Base-by-base conservation (phyloP, 1,140 invertebrate species). In the Psix sp. region DNA sequence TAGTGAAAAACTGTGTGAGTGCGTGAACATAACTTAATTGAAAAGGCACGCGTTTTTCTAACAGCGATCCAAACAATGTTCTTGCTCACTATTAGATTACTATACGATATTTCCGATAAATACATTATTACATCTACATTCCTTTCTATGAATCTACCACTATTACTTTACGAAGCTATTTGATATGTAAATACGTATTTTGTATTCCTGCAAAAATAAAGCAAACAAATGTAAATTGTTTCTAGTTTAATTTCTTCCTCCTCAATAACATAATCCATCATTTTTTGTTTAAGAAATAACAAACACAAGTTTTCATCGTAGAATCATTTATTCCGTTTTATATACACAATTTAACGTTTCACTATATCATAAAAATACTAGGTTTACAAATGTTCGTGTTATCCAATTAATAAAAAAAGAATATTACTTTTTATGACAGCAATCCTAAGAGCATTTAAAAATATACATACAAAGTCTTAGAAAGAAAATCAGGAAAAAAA, bases 191-290 rank as follows among this genome's bases (percentile, higher is more conserved):
- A 74, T 74, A 74, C 71, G 57, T 74, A 74, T 74, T 74, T 74
- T 74, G 71, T 74, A 74, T 74, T 74, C 71, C 71, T 74, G 71
- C 71, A 74, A 68, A 74, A 74, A 74, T 67, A 66, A 74, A 74
- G 42, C 62, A 74, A 74, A 67, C 48, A 62, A 74, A 74, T 74
- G 71, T 73, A 73, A 36, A n/a, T n/a, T n/a, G n/a, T n/a, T n/a
- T n/a, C n/a, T n/a, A n/a, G n/a, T n/a, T n/a, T n/a, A n/a, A n/a
- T n/a, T n/a, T n/a, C n/a, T n/a, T n/a, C n/a, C n/a, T n/a, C n/a
- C n/a, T n/a, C n/a, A n/a, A n/a, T n/a, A n/a, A n/a, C n/a, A n/a
- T n/a, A n/a, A n/a, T n/a, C n/a, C n/a, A n/a, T n/a, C n/a, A n/a
- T n/a, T n/a, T n/a, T n/a, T n/a, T n/a, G n/a, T n/a, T n/a, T n/a